These are phyloP conservation scores for Acrocephalus arundinaceus DNA, from an alignment of 2,113 vertebrate genomes.

Conservation along the genomic window DNA sequence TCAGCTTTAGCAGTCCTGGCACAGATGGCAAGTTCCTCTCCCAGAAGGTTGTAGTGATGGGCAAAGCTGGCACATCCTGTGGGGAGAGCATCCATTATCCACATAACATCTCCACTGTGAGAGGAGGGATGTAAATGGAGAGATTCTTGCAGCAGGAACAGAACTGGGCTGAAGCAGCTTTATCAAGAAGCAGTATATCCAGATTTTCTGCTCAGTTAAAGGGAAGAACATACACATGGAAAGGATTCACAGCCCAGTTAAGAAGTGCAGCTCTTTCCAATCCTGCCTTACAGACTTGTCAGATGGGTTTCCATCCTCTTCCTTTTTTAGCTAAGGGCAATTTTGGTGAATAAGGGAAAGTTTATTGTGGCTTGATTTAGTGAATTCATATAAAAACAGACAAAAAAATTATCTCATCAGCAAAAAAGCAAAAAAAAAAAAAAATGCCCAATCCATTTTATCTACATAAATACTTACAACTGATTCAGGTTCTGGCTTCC, in stretches of 20 bases:
- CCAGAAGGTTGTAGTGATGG: slow-evolving; percentile 87
- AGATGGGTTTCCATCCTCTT: not conserved
- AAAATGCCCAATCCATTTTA: not conserved
- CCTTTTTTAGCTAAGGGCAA: not conserved
- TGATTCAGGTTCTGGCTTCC: slow-evolving; percentile 85
- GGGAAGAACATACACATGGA: not conserved
- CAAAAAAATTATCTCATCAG: not conserved
- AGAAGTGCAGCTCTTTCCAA: not conserved
- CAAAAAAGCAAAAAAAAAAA: not conserved
- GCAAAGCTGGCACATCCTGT: slow-evolving; percentile 87
- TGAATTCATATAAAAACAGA: not conserved
- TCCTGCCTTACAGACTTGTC: not conserved
- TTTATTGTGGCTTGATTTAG: not conserved
- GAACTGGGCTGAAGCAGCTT: not conserved
- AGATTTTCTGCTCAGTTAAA: not conserved
- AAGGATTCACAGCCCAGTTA: not conserved
- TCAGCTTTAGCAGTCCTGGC: slow-evolving; percentile 82
- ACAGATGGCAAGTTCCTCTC: slow-evolving; percentile 92
- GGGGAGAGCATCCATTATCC: slow-evolving; percentile 38
- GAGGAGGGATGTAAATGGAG: not conserved
- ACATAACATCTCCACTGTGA: not conserved
- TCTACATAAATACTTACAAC: slow-evolving; percentile 72
- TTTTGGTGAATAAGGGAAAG: not conserved
- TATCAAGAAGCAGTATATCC: not conserved
- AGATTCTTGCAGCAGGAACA: not conserved